Evolutionary conservation across 1,140 invertebrate genomes (phyloP), one percentile per base, ranked within the genome.

Genomic region (Anadara kagoshimensis): DNA sequence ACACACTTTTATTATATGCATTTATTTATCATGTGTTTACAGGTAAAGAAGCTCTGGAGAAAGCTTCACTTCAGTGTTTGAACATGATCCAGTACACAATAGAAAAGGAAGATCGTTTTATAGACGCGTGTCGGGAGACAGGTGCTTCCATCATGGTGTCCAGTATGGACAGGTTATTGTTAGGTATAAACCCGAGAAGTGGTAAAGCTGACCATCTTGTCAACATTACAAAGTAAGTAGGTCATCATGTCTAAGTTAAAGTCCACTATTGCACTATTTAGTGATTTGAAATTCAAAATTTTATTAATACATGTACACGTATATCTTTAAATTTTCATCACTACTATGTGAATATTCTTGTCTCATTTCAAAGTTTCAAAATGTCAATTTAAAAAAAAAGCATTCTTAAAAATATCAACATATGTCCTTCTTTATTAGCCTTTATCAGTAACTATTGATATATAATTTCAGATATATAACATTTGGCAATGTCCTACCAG

Each of bases 151-250:
- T 94, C 18, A 89, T 96, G 26, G 88, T 96, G 0, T 92, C 93
- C 0, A 93, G 93, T 5, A 86, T 97, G 5, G 95, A 94, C 61
- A 94, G 94, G 76, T 91, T 98, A 11, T 89, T 98, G 0, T 86
- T 97, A n/a, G 94, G 94, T 68, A 91, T 95, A 16, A 96, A 96
- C 90, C 92, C 93, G 14, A 90, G 93, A 14, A 93, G 91, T 5
- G 92, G 93, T 4, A 92, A 92, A 81, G 93, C 94, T 0, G 95
- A 96, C 85, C 93, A 96, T 82, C 92, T 96, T 76, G 90, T 95
- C 14, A 95, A 94, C 76, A 92, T 96, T 49, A 91, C 93, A 0
- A 95, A 94, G 89, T 95, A 93, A 76, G 86, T 77, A 51, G 16
- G 53, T 57, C 8, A 43, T 71, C 45, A 24, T 14, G 26, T 29